Conservation (phyloP, 1,140 invertebrate species). For the Cotesia typhae region DNA sequence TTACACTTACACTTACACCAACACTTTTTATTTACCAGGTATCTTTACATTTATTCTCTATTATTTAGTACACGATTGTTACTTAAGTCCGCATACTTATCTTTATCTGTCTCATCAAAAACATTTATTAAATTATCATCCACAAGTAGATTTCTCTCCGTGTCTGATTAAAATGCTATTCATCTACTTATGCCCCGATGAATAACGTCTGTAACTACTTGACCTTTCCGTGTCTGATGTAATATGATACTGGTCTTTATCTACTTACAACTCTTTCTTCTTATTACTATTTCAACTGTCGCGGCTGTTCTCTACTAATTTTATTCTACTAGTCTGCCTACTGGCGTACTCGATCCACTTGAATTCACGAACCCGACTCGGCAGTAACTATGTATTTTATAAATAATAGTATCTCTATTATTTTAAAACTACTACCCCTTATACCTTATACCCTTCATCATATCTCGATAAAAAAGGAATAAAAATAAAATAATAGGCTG, state of each 20-base stretch:
- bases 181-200: too few relatives aligned
- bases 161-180: not conserved
- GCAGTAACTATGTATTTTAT: too few relatives aligned
- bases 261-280: too few relatives aligned
- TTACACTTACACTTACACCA: not conserved
- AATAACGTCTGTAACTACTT: too few relatives aligned
- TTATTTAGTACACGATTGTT: constrained; percentile 15
- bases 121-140: not conserved
- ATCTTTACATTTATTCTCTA: constrained; percentile 1
- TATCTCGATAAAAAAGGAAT: not conserved
- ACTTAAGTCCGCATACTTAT: constrained; percentile 29
- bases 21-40: not conserved
- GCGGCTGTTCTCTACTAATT: too few relatives aligned
- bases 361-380: not conserved
- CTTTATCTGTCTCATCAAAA: not conserved
- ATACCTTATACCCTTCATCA: not conserved
- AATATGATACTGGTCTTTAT: too few relatives aligned
- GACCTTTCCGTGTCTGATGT: too few relatives aligned
- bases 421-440: too few relatives aligned
- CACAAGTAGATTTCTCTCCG: not conserved
- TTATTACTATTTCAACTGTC: too few relatives aligned
- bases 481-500: not conserved
- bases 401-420: too few relatives aligned
- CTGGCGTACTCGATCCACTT: not conserved
- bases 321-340: not conserved